phyloP scores from a whole-genome alignment of 2,113 vertebrate species.

The Rhinopomastus cyanomelas region DNA sequence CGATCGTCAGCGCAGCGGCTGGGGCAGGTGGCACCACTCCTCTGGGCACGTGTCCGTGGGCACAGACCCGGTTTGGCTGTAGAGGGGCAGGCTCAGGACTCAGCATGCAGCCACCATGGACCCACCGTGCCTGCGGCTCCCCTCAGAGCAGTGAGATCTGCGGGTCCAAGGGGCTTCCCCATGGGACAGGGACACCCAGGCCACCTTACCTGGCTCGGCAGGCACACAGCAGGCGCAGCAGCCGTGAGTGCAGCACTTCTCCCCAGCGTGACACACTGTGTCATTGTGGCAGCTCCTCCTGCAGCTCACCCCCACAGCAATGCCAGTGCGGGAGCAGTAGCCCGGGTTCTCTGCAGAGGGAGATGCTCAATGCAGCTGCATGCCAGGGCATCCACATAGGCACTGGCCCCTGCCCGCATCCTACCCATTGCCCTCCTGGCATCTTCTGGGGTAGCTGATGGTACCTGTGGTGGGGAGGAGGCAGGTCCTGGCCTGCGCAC shows the following conservation, averaged over 20 bases:
- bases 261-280: background rate
- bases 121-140: accelerated
- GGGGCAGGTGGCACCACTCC: background rate
- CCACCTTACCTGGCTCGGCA: background rate
- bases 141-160: accelerated
- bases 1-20: background rate
- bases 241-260: conserved; percentile 17
- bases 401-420: background rate
- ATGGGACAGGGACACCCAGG: accelerated
- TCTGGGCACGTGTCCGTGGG: background rate
- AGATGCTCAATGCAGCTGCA: accelerated
- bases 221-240: background rate
- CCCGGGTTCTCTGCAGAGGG: background rate
- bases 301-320: background rate
- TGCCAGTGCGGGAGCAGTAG: conserved; percentile 1
- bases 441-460: accelerated
- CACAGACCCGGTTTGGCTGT: conserved; percentile 35
- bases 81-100: background rate
- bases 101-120: accelerated
- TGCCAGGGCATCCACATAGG: accelerated
- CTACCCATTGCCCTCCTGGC: accelerated
- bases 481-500: background rate
- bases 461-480: conserved; percentile 54
- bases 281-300: background rate
- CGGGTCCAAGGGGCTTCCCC: accelerated